phyloP scores from a whole-genome alignment of 2,888 invertebrate genomes.

The Hypselothyrea guttata region DNA sequence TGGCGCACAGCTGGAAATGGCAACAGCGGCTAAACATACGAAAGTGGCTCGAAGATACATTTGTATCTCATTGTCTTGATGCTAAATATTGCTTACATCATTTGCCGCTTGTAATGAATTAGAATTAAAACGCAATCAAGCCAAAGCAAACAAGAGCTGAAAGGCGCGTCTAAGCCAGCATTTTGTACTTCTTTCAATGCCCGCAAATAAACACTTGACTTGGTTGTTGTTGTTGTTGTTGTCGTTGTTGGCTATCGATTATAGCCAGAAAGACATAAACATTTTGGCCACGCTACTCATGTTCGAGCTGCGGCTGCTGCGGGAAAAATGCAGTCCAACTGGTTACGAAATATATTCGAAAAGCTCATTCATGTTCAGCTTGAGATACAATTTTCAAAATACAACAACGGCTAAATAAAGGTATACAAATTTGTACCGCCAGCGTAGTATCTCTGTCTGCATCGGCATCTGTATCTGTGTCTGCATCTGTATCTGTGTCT shows the following conservation, averaged over 20 bases:
- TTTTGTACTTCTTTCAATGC: constrained; percentile 26
- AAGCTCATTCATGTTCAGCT: constrained; percentile 77
- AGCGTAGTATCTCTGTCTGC: constrained; percentile 10
- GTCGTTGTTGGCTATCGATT: constrained; percentile 53
- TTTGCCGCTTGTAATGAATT: no score
- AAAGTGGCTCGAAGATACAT: no score
- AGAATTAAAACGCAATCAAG: constrained; percentile 43
- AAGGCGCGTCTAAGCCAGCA: constrained; percentile 22
- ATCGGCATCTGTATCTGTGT: constrained; percentile 21
- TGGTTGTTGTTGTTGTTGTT: constrained; percentile 19
- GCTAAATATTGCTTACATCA: no score
- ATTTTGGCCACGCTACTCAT: constrained; percentile 71
- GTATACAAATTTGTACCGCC: constrained; percentile 45
- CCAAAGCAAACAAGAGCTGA: constrained; percentile 12
- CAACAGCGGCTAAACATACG: constrained; percentile 26
- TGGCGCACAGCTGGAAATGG: constrained; percentile 50
- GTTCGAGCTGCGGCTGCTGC: constrained; percentile 40
- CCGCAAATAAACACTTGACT: constrained; percentile 58
- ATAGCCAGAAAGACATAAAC: constrained; percentile 66
- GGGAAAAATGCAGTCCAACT: constrained; percentile 74
- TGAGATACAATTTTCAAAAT: constrained; percentile 69
- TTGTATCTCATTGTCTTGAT: neutral
- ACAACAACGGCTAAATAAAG: constrained; percentile 41
- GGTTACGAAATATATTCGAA: constrained; percentile 75
- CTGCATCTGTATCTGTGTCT: constrained; percentile 24